phyloP scores from a whole-genome alignment of 2,797 vertebrate genomes.

The Darevskia mixta region DNA sequence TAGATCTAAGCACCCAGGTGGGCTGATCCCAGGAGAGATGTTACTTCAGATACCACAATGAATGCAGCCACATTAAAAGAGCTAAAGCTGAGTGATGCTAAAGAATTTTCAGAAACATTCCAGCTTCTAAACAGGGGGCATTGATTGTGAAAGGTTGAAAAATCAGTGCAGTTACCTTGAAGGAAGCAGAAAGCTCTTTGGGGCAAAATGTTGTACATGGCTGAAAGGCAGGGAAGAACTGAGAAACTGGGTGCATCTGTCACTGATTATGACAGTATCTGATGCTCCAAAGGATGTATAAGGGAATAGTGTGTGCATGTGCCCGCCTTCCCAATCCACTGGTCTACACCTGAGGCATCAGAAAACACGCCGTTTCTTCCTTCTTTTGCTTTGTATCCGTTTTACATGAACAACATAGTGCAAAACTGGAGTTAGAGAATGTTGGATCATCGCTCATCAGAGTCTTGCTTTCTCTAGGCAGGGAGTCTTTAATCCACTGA shows the following conservation, averaged over 20 bases:
- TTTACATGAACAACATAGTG: not conserved
- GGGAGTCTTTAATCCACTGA: slow-evolving; percentile 30
- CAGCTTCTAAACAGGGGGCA: not conserved
- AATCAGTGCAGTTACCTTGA: not conserved
- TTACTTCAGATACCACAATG: too few species aligned
- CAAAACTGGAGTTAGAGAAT: not conserved
- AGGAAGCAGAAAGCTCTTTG: not conserved
- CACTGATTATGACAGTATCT: not conserved
- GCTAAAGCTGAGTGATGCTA: not conserved
- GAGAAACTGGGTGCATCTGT: not conserved
- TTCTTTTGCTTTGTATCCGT: not conserved
- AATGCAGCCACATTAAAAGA: not conserved
- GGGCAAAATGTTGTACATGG: not conserved
- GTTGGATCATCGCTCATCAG: slow-evolving; percentile 23
- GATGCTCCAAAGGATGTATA: not conserved
- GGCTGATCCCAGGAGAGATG: too few species aligned
- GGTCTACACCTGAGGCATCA: not conserved
- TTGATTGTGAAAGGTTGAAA: not conserved
- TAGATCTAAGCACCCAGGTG: too few species aligned
- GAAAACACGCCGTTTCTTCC: not conserved
- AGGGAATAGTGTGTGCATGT: too few species aligned
- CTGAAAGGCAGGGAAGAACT: too few species aligned
- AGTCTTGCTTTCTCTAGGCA: slow-evolving; percentile 10
- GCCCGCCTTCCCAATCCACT: not conserved
- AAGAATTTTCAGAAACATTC: not conserved